phyloP scores from a whole-genome alignment of 2,888 invertebrate species.

The Tanytarsus gracilentus region DNA sequence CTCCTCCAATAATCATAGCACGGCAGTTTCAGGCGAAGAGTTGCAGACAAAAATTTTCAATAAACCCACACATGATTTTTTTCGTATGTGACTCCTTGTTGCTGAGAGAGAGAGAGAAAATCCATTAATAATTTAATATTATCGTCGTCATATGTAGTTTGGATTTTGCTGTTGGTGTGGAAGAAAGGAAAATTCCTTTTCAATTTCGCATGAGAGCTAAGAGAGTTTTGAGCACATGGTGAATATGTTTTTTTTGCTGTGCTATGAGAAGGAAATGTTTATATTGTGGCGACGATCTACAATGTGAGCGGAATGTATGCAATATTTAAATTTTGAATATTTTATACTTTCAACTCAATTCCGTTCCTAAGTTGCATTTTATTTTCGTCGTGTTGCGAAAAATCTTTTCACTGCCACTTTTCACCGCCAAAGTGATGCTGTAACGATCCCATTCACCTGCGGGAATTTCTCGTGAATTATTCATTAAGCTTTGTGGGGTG shows the following conservation, averaged over 20 bases:
- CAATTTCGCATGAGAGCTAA: no score
- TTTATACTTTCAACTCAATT: background rate
- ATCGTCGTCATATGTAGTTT: no score
- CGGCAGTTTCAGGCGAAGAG: no score
- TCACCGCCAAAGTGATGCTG: background rate
- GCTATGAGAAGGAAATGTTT: constrained; percentile 1
- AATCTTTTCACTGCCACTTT: background rate
- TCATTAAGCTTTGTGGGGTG: no score
- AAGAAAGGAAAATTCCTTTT: background rate
- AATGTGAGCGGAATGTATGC: background rate
- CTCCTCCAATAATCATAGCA: no score
- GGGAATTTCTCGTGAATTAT: background rate
- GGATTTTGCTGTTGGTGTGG: no score
- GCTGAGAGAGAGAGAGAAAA: background rate
- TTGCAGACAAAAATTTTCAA: no score
- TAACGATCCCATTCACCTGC: background rate
- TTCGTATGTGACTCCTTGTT: no score
- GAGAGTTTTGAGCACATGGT: no score
- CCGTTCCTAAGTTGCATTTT: background rate
- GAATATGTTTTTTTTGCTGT: no score
- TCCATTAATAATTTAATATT: no score
- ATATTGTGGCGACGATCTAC: background rate
- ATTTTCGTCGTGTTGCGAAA: background rate
- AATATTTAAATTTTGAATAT: constrained; percentile 1
- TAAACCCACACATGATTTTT: no score